Evolutionary conservation across 1,140 invertebrate genomes (phyloP).

Genomic region (Grapholita molesta): DNA sequence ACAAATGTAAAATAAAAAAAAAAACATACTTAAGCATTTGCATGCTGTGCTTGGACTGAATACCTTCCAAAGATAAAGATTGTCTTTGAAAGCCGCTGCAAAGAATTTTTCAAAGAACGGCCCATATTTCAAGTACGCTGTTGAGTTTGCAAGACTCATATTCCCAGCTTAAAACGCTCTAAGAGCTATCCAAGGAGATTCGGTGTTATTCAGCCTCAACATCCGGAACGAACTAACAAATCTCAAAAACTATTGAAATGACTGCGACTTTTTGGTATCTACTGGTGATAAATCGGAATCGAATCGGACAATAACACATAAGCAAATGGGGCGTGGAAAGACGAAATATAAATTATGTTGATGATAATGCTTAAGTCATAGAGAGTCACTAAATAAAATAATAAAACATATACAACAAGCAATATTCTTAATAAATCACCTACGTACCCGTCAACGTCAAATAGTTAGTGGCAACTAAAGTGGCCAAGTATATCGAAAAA

Average conservation of each 20-base stretch:
- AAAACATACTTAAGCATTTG: too few relatives aligned
- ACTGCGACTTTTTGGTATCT: neutral
- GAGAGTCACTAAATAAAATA: too few relatives aligned
- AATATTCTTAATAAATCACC: too few relatives aligned
- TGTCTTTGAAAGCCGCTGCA: neutral
- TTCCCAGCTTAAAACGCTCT: neutral
- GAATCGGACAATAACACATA: too few relatives aligned
- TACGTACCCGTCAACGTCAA: too few relatives aligned
- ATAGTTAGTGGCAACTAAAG: too few relatives aligned
- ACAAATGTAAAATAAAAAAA: neutral
- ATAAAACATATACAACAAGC: too few relatives aligned
- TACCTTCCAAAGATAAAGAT: neutral
- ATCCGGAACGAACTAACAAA: neutral
- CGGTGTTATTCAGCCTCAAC: neutral
- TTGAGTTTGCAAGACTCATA: conserved; percentile 4
- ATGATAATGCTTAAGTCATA: neutral
- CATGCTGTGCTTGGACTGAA: neutral
- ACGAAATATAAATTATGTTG: neutral
- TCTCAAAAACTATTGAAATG: neutral
- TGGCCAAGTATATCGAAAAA: too few relatives aligned
- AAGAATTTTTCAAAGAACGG: neutral
- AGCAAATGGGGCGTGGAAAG: neutral
- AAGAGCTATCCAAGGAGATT: neutral
- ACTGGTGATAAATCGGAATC: neutral
- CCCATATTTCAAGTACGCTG: conserved; percentile 1